Percentiles rank a stretch among this genome's conserved stretches.
Conservation (phyloP, 2,797 vertebrate species). For the Ceryle rudis region DNA sequence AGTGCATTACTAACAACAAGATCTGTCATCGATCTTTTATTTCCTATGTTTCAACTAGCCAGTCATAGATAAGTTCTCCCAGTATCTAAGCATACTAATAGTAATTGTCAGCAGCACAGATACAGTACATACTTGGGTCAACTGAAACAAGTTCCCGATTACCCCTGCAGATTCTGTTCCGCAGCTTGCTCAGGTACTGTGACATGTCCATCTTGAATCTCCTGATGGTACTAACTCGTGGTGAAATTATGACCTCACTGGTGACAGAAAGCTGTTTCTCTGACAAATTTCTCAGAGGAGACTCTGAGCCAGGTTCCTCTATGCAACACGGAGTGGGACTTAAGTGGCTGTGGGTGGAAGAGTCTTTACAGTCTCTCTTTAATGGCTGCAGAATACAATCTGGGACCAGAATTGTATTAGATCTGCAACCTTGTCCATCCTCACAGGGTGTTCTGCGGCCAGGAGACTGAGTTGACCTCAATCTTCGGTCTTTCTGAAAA, state of each 20-base stretch:
- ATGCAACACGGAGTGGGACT: not conserved
- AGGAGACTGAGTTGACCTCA: not conserved
- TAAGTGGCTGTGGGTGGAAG: not conserved
- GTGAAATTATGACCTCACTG: not conserved
- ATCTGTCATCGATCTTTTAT: not conserved
- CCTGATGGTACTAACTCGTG: not conserved
- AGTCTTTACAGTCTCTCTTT: not conserved
- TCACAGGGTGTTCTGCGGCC: not conserved
- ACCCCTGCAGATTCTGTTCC: conserved; percentile 59
- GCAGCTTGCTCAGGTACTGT: conserved; percentile 15
- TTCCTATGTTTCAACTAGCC: not conserved
- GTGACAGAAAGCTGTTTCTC: not conserved
- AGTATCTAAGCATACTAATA: not conserved
- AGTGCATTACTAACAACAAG: not conserved
- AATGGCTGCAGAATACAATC: not conserved
- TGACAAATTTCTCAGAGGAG: not conserved
- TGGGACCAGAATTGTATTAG: not conserved
- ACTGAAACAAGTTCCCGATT: conserved; percentile 61
- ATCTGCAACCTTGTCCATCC: not conserved
- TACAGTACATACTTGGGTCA: conserved; percentile 81
- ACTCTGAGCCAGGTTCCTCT: not conserved
- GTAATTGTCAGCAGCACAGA: not conserved
- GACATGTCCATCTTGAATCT: conserved; percentile 6
- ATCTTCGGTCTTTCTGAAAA: conserved; percentile 67
- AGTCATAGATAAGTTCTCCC: not conserved